phyloP scores from a whole-genome alignment of 2,113 vertebrate species.

The Ailurus styani region DNA sequence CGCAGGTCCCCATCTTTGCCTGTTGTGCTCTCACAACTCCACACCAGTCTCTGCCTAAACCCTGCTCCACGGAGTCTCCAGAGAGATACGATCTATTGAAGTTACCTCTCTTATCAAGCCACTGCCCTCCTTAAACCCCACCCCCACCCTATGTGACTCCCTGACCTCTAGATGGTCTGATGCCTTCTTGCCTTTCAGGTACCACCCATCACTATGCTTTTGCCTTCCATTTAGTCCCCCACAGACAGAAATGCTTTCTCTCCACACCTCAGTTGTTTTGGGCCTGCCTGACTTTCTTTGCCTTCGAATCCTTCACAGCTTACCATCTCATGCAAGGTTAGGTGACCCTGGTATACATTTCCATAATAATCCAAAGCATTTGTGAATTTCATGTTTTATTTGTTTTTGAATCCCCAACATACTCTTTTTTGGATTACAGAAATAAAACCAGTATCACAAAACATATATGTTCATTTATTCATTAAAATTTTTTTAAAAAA shows the following conservation, averaged over 20 bases:
- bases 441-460: not conserved
- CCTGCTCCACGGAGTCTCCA: not conserved
- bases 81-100: not conserved
- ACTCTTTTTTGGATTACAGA: not conserved
- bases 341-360: not conserved
- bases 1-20: not conserved
- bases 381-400: not conserved
- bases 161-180: not conserved
- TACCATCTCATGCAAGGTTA: not conserved
- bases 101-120: not conserved
- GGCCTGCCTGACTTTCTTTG: not conserved
- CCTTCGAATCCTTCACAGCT: not conserved
- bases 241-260: not conserved
- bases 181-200: not conserved
- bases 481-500: not conserved
- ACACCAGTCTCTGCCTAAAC: not conserved
- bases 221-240: not conserved
- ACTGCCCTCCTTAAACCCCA: not conserved
- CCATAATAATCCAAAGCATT: not conserved
- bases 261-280: not conserved
- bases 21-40: not conserved
- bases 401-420: not conserved
- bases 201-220: not conserved
- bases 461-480: not conserved
- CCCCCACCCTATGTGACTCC: not conserved